phyloP scores from a whole-genome alignment of 1,140 invertebrate species.

The Leucophenga varia region DNA sequence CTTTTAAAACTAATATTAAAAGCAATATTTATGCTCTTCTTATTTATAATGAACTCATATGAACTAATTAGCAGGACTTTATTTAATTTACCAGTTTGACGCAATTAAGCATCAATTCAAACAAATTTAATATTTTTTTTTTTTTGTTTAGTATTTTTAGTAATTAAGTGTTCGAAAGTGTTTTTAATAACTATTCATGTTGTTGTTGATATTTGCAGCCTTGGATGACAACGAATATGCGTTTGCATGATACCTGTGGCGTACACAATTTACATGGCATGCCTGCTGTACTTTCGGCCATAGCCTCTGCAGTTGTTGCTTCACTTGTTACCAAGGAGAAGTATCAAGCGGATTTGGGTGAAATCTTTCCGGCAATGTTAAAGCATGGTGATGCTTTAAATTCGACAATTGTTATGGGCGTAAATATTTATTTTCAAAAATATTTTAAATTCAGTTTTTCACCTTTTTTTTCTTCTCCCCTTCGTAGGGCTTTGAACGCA shows the following conservation, averaged over 20 bases:
- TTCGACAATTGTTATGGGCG: slow-evolving; percentile 48
- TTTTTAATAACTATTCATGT: too few species aligned
- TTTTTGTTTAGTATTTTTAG: too few species aligned
- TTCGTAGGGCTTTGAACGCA: slow-evolving; percentile 62
- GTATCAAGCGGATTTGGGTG: slow-evolving; percentile 62
- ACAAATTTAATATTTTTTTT: too few species aligned
- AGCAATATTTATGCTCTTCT: too few species aligned
- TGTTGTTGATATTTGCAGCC: slow-evolving; percentile 63
- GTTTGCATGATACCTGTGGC: slow-evolving; percentile 90
- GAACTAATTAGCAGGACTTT: too few species aligned
- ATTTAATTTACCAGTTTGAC: too few species aligned
- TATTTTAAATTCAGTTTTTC: neutral
- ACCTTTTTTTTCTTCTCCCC: slow-evolving; percentile 5
- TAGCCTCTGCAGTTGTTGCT: slow-evolving; percentile 77
- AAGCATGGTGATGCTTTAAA: slow-evolving; percentile 1
- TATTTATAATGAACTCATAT: too few species aligned
- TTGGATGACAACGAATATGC: slow-evolving; percentile 65
- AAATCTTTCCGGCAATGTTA: slow-evolving; percentile 64
- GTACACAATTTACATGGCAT: slow-evolving; percentile 96
- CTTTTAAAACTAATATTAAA: too few species aligned
- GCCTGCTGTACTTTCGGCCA: slow-evolving; percentile 83
- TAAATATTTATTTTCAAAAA: slow-evolving; percentile 24
- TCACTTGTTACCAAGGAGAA: slow-evolving; percentile 65
- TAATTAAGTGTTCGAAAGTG: too few species aligned
- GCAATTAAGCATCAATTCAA: too few species aligned